Base-by-base conservation (phyloP, 2,797 vertebrate species). In the Fistularia tabacaria region DNA sequence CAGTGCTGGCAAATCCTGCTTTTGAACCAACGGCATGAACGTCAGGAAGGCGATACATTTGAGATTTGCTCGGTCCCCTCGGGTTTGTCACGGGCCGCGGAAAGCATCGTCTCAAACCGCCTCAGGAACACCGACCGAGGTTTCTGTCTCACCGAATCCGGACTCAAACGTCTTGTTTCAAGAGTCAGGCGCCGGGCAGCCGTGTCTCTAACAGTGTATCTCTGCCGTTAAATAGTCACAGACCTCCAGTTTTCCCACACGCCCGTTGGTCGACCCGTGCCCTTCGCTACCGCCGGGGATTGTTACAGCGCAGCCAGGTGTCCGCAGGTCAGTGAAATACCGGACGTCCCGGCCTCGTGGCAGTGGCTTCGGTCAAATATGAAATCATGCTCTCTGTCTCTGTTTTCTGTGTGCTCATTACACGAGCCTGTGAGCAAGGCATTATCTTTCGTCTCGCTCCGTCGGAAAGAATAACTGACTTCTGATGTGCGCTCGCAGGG, bases 291-390 rank as follows among this genome's bases (percentile, higher is more conserved):
- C 53, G 95, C 95, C 14, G 97, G 96, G 70, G 96, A 99, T 73
- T 99, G 97, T 87, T 99, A 99, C 55, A 98, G 97, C 54, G 94
- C 96, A 53, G 90, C 93, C 76, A 94, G 91, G 80, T 99, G 97
- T 82, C 97, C 97, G 39, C 97, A 99, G 94, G 97, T 98, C 85
- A 53, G 85, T 81, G 15, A 55, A 59, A 43, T 8, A 42, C 48
- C 39, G 13, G 7, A 9, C 15, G 37, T 10, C 11, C 0, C 51
- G n/a, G 3, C 45, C n/a, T 51, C 11, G 6, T 6, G 36, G 2
- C 46, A 5, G 5, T 5, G 25, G 25, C 2, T 25, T 25, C 39
- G 12, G 12, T 39, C 7, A 49, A 49, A 44, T 9, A 66, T 14
- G 3, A 1, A 0, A 13, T 59, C 36, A 7, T 42, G 6, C n/a